Evolutionary conservation across 2,888 invertebrate genomes (phyloP), one percentile per base, ranked within the genome.

Genomic region (Drosophila colorata): DNA sequence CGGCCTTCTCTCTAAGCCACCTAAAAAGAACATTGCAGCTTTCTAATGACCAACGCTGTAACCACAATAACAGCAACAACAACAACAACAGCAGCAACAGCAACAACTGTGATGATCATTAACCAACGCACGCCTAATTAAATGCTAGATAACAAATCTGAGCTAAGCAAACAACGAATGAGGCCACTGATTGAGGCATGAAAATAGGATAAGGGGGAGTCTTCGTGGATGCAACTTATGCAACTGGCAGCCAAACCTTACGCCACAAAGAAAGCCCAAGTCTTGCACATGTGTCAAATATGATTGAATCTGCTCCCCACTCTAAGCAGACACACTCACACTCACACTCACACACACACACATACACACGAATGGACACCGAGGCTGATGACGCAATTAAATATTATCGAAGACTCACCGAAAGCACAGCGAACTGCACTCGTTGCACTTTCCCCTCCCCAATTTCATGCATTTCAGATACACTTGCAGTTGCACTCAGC

Each of bases 121-220:
- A 67, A 38, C 16, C 65, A 74, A 80, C 74, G 81, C 85, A 83
- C 77, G 87, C 68, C 85, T 85, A 87, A 84, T 84, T 84, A 87
- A 81, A 81, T 81, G 70, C 74, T 7, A 80, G 82, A 83, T 83
- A 76, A 71, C 78, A 74, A 71, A 76, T 77, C 66, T 66, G 35
- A 71, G 53, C 48, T 52, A 28, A 47, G 47, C 74, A 49, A 51
- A 31, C 48, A n/a, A 28, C 55, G 69, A 83, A 84, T 80, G 81
- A 59, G 82, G 84, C 78, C 84, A 80, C 65, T 52, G 65, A 67
- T 71, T 76, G 77, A 67, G 69, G 71, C 51, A 56, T 51, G 43
- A 47, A 38, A 59, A 7, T 23, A 7, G 7, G 9, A 28, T 6
- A 33, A 31, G 11, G 28, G 16, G 20, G 8, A 25, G 49, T 51